Evolutionary conservation across 92 coral and sea anemone species (phyloP), one percentile per base, ranked within the genome.

Genomic region (Parazoanthus atlanticus): DNA sequence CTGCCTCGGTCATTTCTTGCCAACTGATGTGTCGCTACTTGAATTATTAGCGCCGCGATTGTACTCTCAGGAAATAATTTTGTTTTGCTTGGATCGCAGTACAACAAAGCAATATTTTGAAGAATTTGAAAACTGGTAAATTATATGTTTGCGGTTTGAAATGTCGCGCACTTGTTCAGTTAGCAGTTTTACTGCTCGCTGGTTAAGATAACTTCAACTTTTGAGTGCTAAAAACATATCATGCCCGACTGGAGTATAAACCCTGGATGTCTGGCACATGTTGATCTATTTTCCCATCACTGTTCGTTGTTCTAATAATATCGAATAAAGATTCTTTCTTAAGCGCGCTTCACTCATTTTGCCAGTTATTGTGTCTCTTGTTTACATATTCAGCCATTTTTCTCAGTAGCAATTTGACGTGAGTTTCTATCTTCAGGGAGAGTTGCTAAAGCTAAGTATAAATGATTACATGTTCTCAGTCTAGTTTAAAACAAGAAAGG

Each of bases 321-420:
- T 69, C 38, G 76, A 72, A 72, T 28, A 26, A 32, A 72, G 40
- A 28, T 32, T 31, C 76, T 72, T 72, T 72, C 21, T 72, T 32
- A 72, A 72, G 40, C 40, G 38, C 16, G 76, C 17, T 72, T 72
- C 40, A 72, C 25, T 30, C 38, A 30, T 30, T 72, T 72, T 72
- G 69, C 69, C 26, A 61, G 21, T 21, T 28, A 12, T 72, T 30
- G 33, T 13, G 30, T 72, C 29, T 32, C 16, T 31, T 72, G 76
- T 72, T 72, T 72, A 72, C 76, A 30, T 21, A 12, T 30, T 38
- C 38, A 72, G 76, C 76, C 76, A 72, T 72, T 28, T 43, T 72
- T 72, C 76, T 72, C 38, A 31, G 21, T 30, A 72, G 8, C 34
- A 72, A 11, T 29, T n/a, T 30, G 33, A 72, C 76, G n/a, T 15